phyloP scores from a whole-genome alignment of 2,888 invertebrate genomes.

The Anodontia alba region DNA sequence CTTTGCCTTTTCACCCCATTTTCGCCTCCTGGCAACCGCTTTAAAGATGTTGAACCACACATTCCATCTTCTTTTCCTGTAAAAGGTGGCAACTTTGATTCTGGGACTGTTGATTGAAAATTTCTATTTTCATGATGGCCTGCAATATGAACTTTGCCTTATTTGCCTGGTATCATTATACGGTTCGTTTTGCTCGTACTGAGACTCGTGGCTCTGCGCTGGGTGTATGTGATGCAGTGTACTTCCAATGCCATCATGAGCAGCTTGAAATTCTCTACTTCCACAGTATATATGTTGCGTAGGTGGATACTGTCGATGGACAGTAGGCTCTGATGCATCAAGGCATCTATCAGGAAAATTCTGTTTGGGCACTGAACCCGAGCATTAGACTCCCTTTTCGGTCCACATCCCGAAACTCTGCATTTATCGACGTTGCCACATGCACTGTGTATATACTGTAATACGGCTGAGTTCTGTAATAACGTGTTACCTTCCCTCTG shows the following conservation, averaged over 20 bases:
- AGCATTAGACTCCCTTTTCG: not conserved
- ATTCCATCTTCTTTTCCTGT: conserved; percentile 40
- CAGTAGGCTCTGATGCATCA: not conserved
- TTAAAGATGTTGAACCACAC: conserved; percentile 41
- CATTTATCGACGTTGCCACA: too few species aligned
- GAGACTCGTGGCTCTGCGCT: not conserved
- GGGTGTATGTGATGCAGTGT: not conserved
- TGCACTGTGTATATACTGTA: too few species aligned
- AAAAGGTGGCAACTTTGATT: conserved; percentile 32
- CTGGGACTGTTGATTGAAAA: too few species aligned
- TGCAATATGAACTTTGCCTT: not conserved
- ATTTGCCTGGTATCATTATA: not conserved
- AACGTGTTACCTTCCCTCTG: not conserved
- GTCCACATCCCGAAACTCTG: not conserved
- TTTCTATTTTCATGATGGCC: not conserved
- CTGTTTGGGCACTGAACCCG: not conserved
- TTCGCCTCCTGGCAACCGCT: conserved; percentile 26
- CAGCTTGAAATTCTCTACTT: not conserved
- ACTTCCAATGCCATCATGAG: not conserved
- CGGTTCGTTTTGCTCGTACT: not conserved
- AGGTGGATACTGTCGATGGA: not conserved
- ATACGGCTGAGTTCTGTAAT: not conserved
- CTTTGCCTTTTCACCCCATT: conserved; percentile 14
- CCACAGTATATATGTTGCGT: not conserved
- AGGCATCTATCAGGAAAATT: not conserved